Base-by-base conservation (phyloP, 2,113 vertebrate genomes). In the Festucalex cinctus region DNA sequence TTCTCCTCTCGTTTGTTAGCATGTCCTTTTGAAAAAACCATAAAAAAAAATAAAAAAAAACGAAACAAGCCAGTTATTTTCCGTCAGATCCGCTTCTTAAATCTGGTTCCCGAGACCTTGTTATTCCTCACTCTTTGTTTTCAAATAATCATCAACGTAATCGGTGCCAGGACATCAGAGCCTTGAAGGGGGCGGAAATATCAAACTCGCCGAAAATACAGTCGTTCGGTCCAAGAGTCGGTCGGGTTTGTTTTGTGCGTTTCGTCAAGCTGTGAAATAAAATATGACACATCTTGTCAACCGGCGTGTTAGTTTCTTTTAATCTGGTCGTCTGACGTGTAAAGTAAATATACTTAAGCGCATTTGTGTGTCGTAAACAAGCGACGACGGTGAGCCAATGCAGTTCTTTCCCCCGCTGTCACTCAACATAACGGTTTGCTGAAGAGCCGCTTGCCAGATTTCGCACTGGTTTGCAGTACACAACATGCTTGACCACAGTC, bases 221-320 rank as follows among this genome's bases (percentile, higher is more conserved):
- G 14, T 32, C 22, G 64, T 48, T 62, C 17, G 9, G 70, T 70
- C 68, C 63, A 67, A 80, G 66, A 69, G 41, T 39, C 43, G 61
- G 2, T 4, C 28, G 36, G 5, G 28, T 48, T 69, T 46, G 57
- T 72, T 80, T 77, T 78, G 51, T 76, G 80, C 66, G 48, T 73
- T 81, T 76, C 68, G 65, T 76, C 74, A 78, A 73, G 82, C 75
- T 78, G 80, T 66, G 75, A 79, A n/a, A n/a, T n/a, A n/a, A 74
- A 68, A 80, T 65, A 68, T 66, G 64, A 69, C 53, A 68, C 58
- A 66, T 74, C 66, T 69, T 63, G 59, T 68, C 61, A 75, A 72
- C 77, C 61, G 71, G 70, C 76, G 64, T 66, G 73, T 79, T 79
- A 72, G 63, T 71, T 57, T 75, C 10, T 73, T 76, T 75, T 69